Evolutionary conservation across 2,113 vertebrate genomes (phyloP).

Genomic region (Raja brachyura): DNA sequence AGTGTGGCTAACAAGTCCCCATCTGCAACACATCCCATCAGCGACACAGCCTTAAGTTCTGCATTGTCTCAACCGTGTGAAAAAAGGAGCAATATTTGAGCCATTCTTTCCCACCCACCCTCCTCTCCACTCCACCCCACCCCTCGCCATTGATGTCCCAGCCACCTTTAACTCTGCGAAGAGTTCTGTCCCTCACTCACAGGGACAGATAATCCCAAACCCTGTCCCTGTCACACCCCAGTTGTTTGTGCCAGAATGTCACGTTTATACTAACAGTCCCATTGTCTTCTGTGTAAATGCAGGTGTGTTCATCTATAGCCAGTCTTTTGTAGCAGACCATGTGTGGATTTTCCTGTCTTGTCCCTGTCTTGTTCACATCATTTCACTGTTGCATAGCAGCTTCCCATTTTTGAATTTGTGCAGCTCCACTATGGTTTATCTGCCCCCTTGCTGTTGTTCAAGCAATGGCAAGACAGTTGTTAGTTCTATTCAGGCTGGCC

Average conservation of each 20-base stretch:
- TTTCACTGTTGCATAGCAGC: neutral
- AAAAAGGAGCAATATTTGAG: neutral
- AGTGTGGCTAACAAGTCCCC: too few species aligned
- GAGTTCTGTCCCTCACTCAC: neutral
- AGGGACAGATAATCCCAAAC: neutral
- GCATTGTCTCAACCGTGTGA: neutral
- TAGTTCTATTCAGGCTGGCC: too few species aligned
- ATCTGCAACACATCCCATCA: neutral
- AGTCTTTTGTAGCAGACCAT: neutral
- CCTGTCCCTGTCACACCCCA: neutral
- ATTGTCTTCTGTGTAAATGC: neutral
- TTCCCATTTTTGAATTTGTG: neutral
- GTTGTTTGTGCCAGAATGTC: neutral
- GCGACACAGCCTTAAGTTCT: neutral
- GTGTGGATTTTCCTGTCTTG: neutral
- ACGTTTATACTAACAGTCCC: neutral
- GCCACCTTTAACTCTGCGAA: neutral
- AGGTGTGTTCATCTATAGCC: neutral
- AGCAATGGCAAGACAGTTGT: neutral
- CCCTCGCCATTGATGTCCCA: neutral
- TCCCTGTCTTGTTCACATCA: neutral
- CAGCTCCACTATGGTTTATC: neutral
- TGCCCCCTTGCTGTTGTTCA: slow-evolving; percentile 7
- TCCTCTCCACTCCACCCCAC: too few species aligned
- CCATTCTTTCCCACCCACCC: too few species aligned